A percentile compares a stretch with the other conserved stretches of the same genome.
Conservation (phyloP, 2,888 invertebrate genomes). For the Drosophila barbarae region DNA sequence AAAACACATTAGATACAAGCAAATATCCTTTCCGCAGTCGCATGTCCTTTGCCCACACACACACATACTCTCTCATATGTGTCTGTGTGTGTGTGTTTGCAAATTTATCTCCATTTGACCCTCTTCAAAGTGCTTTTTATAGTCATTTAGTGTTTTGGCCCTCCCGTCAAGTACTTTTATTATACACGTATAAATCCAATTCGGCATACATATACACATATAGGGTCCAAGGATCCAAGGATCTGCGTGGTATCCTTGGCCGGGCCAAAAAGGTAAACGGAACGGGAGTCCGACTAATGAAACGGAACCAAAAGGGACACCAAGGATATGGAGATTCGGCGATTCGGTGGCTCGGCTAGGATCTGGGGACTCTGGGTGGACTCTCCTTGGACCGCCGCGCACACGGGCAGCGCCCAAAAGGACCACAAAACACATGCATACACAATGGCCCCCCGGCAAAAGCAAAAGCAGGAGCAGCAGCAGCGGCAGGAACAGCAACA, state of each 20-base stretch:
- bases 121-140: constrained; percentile 80
- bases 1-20: constrained; percentile 76
- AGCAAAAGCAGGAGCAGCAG: constrained; percentile 16
- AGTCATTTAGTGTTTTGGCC: constrained; percentile 77
- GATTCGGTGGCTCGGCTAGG: constrained; percentile 5
- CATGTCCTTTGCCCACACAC: constrained; percentile 44
- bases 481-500: constrained; percentile 26
- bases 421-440: constrained; percentile 53
- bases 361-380: constrained; percentile 31
- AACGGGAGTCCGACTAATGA: constrained; percentile 67
- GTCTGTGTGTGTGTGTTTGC: constrained; percentile 30
- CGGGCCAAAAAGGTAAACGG: constrained; percentile 51
- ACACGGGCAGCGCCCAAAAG: constrained; percentile 52
- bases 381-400: constrained; percentile 58
- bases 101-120: constrained; percentile 81
- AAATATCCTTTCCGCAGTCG: constrained; percentile 65
- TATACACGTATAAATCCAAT: constrained; percentile 76
- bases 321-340: background rate
- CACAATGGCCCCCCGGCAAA: constrained; percentile 35
- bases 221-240: constrained; percentile 30
- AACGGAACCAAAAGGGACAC: constrained; percentile 58
- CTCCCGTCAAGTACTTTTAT: constrained; percentile 76
- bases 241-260: background rate
- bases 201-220: constrained; percentile 56
- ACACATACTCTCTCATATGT: constrained; percentile 12